Evolutionary conservation across 1,140 invertebrate species (phyloP), one percentile per base, ranked within the genome.

Genomic region (Chironomus tepperi): DNA sequence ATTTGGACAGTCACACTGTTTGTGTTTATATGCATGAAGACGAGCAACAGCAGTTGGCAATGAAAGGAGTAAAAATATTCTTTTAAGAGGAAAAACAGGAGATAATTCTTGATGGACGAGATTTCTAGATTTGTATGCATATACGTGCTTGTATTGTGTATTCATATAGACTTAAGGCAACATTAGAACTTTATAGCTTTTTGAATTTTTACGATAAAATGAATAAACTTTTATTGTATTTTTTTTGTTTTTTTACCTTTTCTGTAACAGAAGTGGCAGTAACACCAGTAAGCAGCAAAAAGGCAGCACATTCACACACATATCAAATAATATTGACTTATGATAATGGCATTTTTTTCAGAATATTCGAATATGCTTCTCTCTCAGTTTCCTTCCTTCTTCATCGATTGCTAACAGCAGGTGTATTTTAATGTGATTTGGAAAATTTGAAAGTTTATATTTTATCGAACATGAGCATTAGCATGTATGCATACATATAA

Each of bases 401-500:
- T 57, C n/a, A n/a, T 57, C 47, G 47, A 57, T 57, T n/a, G 47
- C 12, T 57, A 57, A 57, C 47, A 57, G 47, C 47, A 57, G 47
- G 47, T 57, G 47, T 57, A 57, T 57, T 57, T 57, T 57, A 57
- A 57, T 57, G 47, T 57, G 47, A 57, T 57, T 57, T n/a, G n/a
- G 47, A n/a, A 12, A 47, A 57, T 34, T 34, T 34, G 24, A 34
- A 34, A 34, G 24, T 34, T 34, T 34, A 34, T 34, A 34, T 34
- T 34, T 34, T 34, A 34, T 34, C 24, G 24, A 34, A 34, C 24
- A 2, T 34, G 24, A 34, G 5, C 24, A 34, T 34, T 34, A 34
- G 24, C 5, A 34, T 34, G 24, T 34, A 34, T 34, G 24, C 24
- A 34, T n/a, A n/a, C n/a, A n/a, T n/a, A n/a, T 34, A 34, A 34